Evolutionary conservation across 2,797 vertebrate species (phyloP).

Genomic region (Ctenopoma multispine): DNA sequence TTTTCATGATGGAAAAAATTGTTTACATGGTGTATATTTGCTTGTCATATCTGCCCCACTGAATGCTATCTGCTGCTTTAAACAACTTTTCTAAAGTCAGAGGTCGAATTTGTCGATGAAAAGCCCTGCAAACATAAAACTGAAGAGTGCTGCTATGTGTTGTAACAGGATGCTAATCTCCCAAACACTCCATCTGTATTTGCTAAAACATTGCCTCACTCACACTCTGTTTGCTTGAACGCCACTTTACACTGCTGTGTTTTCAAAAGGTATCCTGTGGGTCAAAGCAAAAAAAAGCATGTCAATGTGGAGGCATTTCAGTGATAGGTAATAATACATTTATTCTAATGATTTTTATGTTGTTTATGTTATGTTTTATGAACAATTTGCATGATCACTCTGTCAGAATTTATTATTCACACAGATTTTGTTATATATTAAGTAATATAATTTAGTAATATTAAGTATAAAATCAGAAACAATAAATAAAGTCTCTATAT

Average conservation of each 20-base stretch:
- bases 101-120: slow-evolving; percentile 68
- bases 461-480: background rate
- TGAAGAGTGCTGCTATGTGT: slow-evolving; percentile 66
- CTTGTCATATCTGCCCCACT: slow-evolving; percentile 42
- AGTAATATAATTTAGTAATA: too few species aligned
- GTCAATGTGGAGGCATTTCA: slow-evolving; percentile 26
- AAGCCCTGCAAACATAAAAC: slow-evolving; percentile 68
- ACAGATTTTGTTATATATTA: too few species aligned
- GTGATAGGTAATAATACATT: slow-evolving; percentile 1
- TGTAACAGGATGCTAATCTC: slow-evolving; percentile 78
- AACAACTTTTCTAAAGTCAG: slow-evolving; percentile 65
- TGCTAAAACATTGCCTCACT: slow-evolving; percentile 73
- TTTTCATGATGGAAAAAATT: slow-evolving; percentile 21
- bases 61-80: slow-evolving; percentile 67
- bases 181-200: slow-evolving; percentile 74
- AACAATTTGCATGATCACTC: too few species aligned
- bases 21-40: slow-evolving; percentile 60
- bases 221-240: slow-evolving; percentile 63
- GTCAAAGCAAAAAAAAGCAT: slow-evolving; percentile 44
- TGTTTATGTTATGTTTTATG: too few species aligned
- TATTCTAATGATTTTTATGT: background rate
- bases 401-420: background rate
- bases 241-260: slow-evolving; percentile 42
- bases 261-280: slow-evolving; percentile 44
- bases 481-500: background rate